Evolutionary conservation across 2,113 vertebrate genomes (phyloP), one percentile per base, ranked within the genome.

Genomic region (Tonatia bakeri): DNA sequence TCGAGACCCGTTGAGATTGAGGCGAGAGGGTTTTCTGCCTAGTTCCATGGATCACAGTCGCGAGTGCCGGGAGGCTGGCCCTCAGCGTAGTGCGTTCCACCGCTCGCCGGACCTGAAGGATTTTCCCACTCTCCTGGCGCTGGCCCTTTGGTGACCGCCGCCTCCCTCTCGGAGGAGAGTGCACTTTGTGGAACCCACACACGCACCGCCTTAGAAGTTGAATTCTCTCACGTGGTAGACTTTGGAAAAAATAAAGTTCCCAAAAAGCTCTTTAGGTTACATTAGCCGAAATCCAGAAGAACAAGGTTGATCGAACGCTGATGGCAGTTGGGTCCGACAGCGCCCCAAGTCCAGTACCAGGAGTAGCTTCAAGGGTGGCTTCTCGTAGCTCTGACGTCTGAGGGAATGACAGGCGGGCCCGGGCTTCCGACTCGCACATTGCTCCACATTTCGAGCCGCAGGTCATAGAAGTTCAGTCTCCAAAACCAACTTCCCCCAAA

Each of bases 151-250:
- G 15, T 52, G 40, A 67, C 13, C 24, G 0, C 0, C 1, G 0
- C 4, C 19, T 50, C 0, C 1, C 6, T 0, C 1, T 11, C 3
- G 6, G 10, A 13, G 7, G 12, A 14, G 6, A 26, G 19, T 38
- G 24, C 4, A 0, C 1, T 54, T 70, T 1, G 13, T 26, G 0
- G 6, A 22, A 3, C 1, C 6, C 13, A 5, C 24, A 3, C 22
- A 1, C 0, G 1, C 19, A 0, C 0, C 0, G 0, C 1, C 26
- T 7, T 2, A 4, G 5, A 52, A 45, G 17, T 13, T 59, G 31
- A 36, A 19, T 19, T 61, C 47, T 61, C 47, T n/a, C 26, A 61
- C 8, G 19, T 89, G 14, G 8, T 73, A 75, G 54, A 43, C n/a
- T 22, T 65, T 40, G 14, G 61, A 50, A 40, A 64, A 50, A 43